A percentile compares a stretch with the other conserved stretches of the same genome.
Conservation (phyloP, 1,140 invertebrate genomes). For the Conus betulinus region DNA sequence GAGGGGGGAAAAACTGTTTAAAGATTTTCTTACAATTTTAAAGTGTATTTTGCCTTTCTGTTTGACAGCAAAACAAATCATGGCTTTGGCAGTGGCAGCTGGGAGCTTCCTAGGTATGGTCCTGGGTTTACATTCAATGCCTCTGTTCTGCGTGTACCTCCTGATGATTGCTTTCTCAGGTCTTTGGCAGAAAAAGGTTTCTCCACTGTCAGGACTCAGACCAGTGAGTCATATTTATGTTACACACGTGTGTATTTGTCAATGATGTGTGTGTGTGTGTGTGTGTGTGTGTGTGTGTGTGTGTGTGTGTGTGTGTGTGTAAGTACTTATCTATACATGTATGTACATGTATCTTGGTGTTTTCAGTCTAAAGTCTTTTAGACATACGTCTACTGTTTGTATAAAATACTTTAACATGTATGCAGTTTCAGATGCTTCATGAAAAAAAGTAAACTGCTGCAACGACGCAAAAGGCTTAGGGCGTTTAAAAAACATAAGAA, state of each 20-base stretch:
- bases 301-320: background rate
- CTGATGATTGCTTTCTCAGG: constrained; percentile 58
- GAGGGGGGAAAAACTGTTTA: too few species aligned
- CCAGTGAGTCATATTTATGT: constrained; percentile 51
- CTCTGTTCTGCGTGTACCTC: constrained; percentile 63
- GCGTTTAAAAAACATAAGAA: too few species aligned
- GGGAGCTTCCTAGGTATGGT: constrained; percentile 33
- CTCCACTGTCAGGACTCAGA: constrained; percentile 56
- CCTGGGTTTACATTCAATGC: constrained; percentile 54
- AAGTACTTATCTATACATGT: background rate
- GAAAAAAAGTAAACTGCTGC: too few species aligned
- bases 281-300: background rate
- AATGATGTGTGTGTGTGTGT: too few species aligned
- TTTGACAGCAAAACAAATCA: background rate
- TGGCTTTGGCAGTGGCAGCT: background rate
- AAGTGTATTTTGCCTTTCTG: too few species aligned
- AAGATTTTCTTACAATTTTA: too few species aligned
- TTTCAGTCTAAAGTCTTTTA: too few species aligned
- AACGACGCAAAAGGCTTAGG: too few species aligned
- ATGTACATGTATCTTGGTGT: too few species aligned
- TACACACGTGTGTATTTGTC: background rate
- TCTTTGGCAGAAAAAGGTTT: constrained; percentile 62
- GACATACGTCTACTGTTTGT: too few species aligned
- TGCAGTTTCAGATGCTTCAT: too few species aligned
- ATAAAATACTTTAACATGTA: too few species aligned